phyloP scores from a whole-genome alignment of 2,888 invertebrate genomes.

The Liodrosophila aerea region DNA sequence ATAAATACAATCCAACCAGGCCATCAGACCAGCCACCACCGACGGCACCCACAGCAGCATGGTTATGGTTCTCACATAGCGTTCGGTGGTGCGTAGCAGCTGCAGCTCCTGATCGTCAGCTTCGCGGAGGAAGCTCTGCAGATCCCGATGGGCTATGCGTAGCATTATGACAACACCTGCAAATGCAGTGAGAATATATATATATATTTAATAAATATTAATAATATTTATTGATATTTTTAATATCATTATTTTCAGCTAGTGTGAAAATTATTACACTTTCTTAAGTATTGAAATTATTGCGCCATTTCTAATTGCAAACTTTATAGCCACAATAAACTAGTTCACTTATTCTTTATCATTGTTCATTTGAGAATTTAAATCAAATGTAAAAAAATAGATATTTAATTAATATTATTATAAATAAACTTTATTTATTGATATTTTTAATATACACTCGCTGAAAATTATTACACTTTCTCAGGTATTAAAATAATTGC shows the following conservation, averaged over 20 bases:
- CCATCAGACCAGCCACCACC: constrained; percentile 57
- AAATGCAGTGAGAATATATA: background rate
- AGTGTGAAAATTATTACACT: too few species aligned
- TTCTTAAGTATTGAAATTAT: too few species aligned
- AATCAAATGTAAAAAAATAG: too few species aligned
- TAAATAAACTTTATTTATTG: too few species aligned
- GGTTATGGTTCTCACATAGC: constrained; percentile 58
- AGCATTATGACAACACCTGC: constrained; percentile 62
- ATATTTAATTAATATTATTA: too few species aligned
- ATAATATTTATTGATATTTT: background rate
- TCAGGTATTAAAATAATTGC: too few species aligned
- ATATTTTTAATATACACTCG: too few species aligned
- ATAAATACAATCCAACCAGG: constrained; percentile 65
- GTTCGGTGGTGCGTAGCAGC: constrained; percentile 47
- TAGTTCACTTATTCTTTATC: too few species aligned
- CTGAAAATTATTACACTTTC: too few species aligned
- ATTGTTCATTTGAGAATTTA: too few species aligned
- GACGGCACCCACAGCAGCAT: constrained; percentile 60
- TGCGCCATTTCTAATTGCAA: too few species aligned
- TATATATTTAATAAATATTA: background rate
- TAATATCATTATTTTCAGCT: background rate
- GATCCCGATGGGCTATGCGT: constrained; percentile 52
- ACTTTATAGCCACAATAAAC: too few species aligned
- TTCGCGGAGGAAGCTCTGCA: constrained; percentile 39
- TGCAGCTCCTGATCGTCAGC: constrained; percentile 55